These are phyloP conservation scores for Stomatorhinus ivindoensis DNA, from an alignment of 2,113 vertebrate species.

Conservation along the genomic window DNA sequence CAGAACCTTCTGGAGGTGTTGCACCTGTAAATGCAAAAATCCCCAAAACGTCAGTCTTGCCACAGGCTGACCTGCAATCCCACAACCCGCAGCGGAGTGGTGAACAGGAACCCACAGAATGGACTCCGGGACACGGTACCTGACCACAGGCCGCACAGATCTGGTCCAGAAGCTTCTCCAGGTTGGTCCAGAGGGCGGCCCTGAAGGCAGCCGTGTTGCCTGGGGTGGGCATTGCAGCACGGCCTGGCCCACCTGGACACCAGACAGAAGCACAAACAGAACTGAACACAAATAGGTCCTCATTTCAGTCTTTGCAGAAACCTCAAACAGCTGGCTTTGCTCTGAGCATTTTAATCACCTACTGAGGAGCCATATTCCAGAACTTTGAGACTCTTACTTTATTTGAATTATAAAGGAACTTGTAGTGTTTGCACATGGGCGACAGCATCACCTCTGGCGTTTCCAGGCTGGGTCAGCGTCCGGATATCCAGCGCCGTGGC, in stretches of 20 bases:
- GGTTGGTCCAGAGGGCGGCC: conserved; percentile 91
- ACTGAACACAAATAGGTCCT: neutral
- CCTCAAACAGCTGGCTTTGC: neutral
- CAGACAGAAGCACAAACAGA: conserved; percentile 4
- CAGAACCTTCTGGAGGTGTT: conserved; percentile 92
- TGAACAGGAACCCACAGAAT: neutral
- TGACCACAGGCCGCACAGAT: conserved; percentile 84
- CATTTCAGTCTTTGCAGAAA: neutral
- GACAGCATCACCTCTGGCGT: conserved; percentile 65
- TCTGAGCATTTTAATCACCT: neutral
- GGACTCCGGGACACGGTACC: conserved; percentile 42
- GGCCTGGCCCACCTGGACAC: conserved; percentile 74
- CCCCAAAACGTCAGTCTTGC: neutral
- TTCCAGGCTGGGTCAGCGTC: conserved; percentile 75
- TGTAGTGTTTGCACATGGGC: neutral
- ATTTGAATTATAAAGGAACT: neutral
- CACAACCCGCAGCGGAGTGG: neutral
- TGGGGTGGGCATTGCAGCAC: conserved; percentile 86
- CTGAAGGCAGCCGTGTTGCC: conserved; percentile 88
- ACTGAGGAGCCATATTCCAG: neutral
- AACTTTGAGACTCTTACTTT: neutral
- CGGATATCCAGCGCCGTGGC: conserved; percentile 81
- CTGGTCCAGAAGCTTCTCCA: conserved; percentile 96
- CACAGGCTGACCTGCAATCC: neutral
- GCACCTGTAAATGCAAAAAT: conserved; percentile 64